A percentile compares a stretch with the other conserved stretches of the same genome.
Conservation (phyloP, 2,888 invertebrate species). For the Zele albiditarsus region DNA sequence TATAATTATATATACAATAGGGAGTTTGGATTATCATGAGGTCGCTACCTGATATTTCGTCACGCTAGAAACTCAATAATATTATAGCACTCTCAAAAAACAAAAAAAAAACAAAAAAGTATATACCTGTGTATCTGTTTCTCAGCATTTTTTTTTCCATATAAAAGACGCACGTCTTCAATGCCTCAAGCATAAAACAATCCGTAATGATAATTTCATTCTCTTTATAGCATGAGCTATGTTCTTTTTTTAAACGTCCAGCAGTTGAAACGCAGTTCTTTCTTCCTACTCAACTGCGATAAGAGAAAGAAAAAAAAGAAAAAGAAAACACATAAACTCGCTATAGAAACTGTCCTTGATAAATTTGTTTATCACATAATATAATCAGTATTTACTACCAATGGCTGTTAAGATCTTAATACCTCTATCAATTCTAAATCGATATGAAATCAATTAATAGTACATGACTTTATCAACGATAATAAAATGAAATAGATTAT, state of each 20-base stretch:
- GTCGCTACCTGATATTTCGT: conserved; percentile 7
- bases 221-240: background rate
- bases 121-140: background rate
- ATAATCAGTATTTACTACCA: background rate
- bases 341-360: background rate
- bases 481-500: background rate
- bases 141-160: too few species aligned
- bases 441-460: background rate
- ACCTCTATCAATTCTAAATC: background rate
- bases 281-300: background rate
- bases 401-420: background rate
- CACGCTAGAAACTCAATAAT: background rate
- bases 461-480: background rate
- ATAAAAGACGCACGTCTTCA: background rate
- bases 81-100: too few species aligned
- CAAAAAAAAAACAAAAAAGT: too few species aligned
- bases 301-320: background rate
- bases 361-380: background rate
- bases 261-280: background rate
- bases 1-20: background rate
- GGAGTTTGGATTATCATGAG: background rate
- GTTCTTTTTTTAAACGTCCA: background rate
- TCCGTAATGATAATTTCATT: background rate
- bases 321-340: background rate
- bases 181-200: background rate